These are phyloP conservation scores for Chroicocephalus ridibundus DNA, from an alignment of 2,113 vertebrate genomes.

Conservation along the genomic window DNA sequence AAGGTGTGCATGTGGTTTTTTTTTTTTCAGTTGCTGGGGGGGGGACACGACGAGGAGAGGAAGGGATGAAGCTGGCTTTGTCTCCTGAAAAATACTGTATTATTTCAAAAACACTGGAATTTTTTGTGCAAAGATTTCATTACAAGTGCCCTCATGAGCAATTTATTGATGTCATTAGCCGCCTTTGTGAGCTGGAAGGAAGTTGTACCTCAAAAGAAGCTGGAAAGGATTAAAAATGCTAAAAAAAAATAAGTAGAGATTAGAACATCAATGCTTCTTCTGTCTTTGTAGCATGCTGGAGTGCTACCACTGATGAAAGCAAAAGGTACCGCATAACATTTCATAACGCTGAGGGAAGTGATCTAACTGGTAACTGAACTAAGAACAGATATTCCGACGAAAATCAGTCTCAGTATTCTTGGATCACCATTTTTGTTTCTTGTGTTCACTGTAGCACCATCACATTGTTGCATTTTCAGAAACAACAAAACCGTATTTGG, in stretches of 20 bases:
- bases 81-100: not conserved
- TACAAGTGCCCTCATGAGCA: slow-evolving; percentile 14
- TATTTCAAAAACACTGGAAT: slow-evolving; percentile 15
- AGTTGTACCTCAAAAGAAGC: slow-evolving; percentile 33
- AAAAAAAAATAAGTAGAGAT: not conserved
- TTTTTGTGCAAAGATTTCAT: slow-evolving; percentile 4
- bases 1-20: rapidly evolving
- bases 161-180: slow-evolving; percentile 23
- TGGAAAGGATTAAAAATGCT: slow-evolving; percentile 34
- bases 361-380: not conserved
- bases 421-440: not conserved
- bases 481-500: not conserved
- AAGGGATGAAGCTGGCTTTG: not conserved
- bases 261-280: not conserved
- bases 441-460: not conserved
- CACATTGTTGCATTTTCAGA: not conserved
- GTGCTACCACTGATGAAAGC: not conserved
- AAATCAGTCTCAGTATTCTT: not conserved
- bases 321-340: not conserved
- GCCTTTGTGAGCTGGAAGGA: slow-evolving; percentile 41
- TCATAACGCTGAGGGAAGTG: not conserved
- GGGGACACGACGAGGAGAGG: rapidly evolving
- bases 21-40: not conserved
- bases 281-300: not conserved
- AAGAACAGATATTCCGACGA: not conserved